Base-by-base conservation (phyloP, 1,140 invertebrate genomes). In the Trachelipus rathkii region DNA sequence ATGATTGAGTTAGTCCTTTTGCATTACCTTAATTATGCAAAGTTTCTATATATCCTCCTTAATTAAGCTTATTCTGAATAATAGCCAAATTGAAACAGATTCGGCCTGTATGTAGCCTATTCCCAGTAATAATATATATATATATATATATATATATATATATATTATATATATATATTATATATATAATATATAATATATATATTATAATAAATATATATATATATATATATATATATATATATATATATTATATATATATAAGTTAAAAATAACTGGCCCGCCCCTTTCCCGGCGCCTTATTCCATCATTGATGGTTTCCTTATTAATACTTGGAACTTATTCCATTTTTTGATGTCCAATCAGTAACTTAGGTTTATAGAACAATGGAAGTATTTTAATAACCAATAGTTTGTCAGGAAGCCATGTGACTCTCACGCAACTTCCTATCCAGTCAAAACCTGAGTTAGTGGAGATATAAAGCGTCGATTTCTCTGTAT, bases 321-420 rank as follows among this genome's bases (percentile, higher is more conserved):
- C 3, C 19, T n/a, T 9, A 9, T 19, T 21, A 21, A 67, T 15
- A n/a, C n/a, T 67, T 0, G 1, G 13, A 9, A 10, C 8, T 9
- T 9, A 33, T 9, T 19, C 21, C 43, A 19, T 24, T 71, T 33
- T 24, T 71, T 7, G 43, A 24, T 1, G n/a, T 19, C 23, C 13
- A 71, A 33, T 13, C 15, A 24, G n/a, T n/a, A 71, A 71, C 43
- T 15, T 43, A 24, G 15, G 21, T 24, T 21, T 71, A 23, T 24
- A 71, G 23, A 71, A 60, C 19, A 60, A n/a, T 60, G 50, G 50
- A 60, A 60, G 50, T 60, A 13, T 13, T 60, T 60, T 60, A n/a
- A 19, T 13, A n/a, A n/a, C 50, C 50, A 60, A 60, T 60, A 19
- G 19, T 13, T 19, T 13, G 11, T 60, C 50, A 8, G 8, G 50